phyloP scores from a whole-genome alignment of 2,113 vertebrate species.

The Laticauda laticaudata region DNA sequence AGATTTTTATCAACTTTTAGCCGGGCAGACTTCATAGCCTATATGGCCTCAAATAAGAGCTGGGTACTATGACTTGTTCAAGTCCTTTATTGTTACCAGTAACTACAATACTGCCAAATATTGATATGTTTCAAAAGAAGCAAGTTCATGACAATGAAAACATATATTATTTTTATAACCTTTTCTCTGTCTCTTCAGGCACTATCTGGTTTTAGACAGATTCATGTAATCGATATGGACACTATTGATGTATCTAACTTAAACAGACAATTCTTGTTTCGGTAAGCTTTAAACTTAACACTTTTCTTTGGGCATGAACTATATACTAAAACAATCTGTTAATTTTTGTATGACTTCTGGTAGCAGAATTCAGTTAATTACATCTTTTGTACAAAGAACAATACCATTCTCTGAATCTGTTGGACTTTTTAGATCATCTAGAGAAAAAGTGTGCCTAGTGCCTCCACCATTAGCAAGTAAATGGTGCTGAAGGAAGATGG shows the following conservation, averaged over 20 bases:
- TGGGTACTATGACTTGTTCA: neutral
- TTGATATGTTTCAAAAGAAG: neutral
- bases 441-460: neutral
- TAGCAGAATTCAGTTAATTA: neutral
- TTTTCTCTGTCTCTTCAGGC: constrained; percentile 73
- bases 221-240: constrained; percentile 98
- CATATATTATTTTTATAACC: constrained; percentile 8
- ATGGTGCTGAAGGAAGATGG: neutral
- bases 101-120: neutral
- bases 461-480: neutral
- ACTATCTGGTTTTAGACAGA: constrained; percentile 91
- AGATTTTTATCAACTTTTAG: neutral
- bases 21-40: neutral
- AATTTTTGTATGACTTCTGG: neutral
- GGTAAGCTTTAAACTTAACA: constrained; percentile 73
- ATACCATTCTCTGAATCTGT: neutral
- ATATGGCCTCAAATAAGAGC: neutral
- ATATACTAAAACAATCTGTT: neutral
- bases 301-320: neutral
- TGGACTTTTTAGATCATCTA: neutral
- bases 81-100: neutral
- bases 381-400: neutral
- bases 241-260: constrained; percentile 95
- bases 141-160: neutral
- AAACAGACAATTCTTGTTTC: constrained; percentile 95